These are phyloP conservation scores for Caenorhabditis latens DNA, from an alignment of 1,140 invertebrate genomes.

Conservation along the genomic window DNA sequence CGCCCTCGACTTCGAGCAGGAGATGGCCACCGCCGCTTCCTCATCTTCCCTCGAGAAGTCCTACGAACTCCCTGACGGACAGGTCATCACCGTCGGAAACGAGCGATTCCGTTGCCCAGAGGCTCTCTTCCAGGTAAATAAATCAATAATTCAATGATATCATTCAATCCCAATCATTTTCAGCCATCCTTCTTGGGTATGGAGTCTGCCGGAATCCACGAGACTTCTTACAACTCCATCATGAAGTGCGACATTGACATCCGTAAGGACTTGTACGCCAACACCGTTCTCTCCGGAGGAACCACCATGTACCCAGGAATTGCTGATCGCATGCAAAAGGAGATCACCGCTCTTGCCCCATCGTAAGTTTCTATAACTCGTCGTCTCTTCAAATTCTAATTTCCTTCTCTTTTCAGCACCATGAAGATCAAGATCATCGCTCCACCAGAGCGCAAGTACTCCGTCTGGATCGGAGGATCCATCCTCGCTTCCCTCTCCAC, in stretches of 20 bases:
- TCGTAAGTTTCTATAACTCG: constrained; percentile 46
- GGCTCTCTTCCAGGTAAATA: constrained; percentile 80
- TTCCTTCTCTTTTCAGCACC: constrained; percentile 74
- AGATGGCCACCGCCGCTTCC: constrained; percentile 89
- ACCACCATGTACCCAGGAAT: constrained; percentile 80
- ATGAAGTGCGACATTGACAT: constrained; percentile 79
- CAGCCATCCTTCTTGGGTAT: constrained; percentile 78
- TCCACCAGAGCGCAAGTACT: constrained; percentile 81
- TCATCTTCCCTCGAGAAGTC: constrained; percentile 79
- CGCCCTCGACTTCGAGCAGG: constrained; percentile 92
- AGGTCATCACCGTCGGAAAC: constrained; percentile 78
- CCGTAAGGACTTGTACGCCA: constrained; percentile 78
- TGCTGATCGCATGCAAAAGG: constrained; percentile 80
- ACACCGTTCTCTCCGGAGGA: constrained; percentile 80
- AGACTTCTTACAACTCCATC: constrained; percentile 78
- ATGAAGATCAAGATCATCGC: constrained; percentile 83
- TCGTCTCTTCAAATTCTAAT: not conserved
- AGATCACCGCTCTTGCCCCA: constrained; percentile 80
- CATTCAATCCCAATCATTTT: constrained; percentile 58
- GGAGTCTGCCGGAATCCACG: constrained; percentile 78
- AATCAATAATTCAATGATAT: not conserved
- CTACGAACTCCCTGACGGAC: constrained; percentile 80
- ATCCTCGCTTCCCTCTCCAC: constrained; percentile 82
- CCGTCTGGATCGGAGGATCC: constrained; percentile 82
- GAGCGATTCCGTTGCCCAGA: constrained; percentile 79